Evolutionary conservation across 64 coral and sea anemone genomes (phyloP), one percentile per base, ranked within the genome.

Genomic region (Cladopsammia gracilis): DNA sequence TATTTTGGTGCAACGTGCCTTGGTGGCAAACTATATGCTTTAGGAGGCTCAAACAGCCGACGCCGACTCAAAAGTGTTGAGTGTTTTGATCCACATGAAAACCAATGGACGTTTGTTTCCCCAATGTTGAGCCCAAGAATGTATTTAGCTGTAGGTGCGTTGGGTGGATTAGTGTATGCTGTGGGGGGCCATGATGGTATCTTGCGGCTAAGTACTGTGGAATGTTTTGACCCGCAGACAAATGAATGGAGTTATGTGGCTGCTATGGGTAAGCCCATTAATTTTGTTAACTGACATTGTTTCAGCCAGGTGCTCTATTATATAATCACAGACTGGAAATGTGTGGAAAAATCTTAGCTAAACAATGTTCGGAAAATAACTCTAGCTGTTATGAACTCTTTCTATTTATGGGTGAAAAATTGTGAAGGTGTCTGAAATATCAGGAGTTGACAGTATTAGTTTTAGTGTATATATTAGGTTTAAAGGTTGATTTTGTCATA

Each of bases 151-250:
- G 87, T 93, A 42, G 94, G 54, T 57, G 66, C 94, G 14, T 53
- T 98, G 9, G 97, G 97, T 9, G 97, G 97, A n/a, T 75, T 98
- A 3, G 10, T 98, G 18, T 98, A 98, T 94, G 98, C 92, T 23
- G 84, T 99, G 22, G 98, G 98, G 25, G 98, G 98, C 20, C 98
- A 99, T 65, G 75, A 89, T 92, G 98, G 98, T 13, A 71, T 86
- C 0, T 75, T 75, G 3, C 96, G 98, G 47, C 83, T 99, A 12
- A 92, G 82, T 53, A 93, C 91, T 34, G 94, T 96, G 12, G 98
- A 99, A 64, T 99, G 98, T 24, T 99, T 89, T 92, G 98, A 99
- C 64, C 94, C 95, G 9, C 94, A 94, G 79, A 99, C 87, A 49
- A 84, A 99, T 89, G 53, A 84, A 65, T 99, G 98, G 98, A 94